Percentiles rank a stretch among this genome's conserved stretches.
These are phyloP conservation scores for Hipparchia semele DNA, from an alignment of 2,888 invertebrate genomes.

Conservation along the genomic window DNA sequence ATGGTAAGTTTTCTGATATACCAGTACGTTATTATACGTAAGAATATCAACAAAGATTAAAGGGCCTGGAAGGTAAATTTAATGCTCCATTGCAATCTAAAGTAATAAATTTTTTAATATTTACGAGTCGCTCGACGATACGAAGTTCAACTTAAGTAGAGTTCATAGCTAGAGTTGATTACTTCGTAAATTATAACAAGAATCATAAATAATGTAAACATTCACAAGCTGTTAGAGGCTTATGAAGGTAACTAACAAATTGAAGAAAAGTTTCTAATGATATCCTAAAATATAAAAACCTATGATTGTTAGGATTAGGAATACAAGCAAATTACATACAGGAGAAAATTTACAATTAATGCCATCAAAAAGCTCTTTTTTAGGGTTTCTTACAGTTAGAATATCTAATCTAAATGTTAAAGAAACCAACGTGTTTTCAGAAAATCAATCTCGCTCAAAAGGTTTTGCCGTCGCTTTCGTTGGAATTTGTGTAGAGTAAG, in stretches of 20 bases:
- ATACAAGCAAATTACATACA: neutral
- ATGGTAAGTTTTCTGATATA: too few relatives aligned
- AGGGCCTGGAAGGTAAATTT: too few relatives aligned
- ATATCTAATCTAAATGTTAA: neutral
- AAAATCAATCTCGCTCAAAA: conserved; percentile 41
- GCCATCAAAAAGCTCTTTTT: neutral
- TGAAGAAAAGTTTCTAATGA: conserved; percentile 5
- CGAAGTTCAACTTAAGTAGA: conserved; percentile 28
- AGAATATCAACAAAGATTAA: neutral
- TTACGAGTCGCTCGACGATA: conserved; percentile 5
- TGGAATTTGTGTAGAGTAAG: conserved; percentile 38
- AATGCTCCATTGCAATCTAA: conserved; percentile 10
- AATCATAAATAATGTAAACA: conserved; percentile 30
- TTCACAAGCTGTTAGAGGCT: conserved; percentile 1
- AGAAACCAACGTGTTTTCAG: conserved; percentile 20
- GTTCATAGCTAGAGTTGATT: conserved; percentile 33
- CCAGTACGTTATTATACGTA: too few relatives aligned
- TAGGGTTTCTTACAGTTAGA: neutral
- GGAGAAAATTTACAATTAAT: neutral
- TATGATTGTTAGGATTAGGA: neutral
- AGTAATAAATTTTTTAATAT: conserved; percentile 19
- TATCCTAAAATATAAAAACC: neutral
- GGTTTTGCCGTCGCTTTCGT: conserved; percentile 35
- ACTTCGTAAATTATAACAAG: conserved; percentile 39
- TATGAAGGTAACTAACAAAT: neutral